These are phyloP conservation scores for Cosmopolites sordidus DNA, from an alignment of 2,888 invertebrate genomes.

Conservation along the genomic window DNA sequence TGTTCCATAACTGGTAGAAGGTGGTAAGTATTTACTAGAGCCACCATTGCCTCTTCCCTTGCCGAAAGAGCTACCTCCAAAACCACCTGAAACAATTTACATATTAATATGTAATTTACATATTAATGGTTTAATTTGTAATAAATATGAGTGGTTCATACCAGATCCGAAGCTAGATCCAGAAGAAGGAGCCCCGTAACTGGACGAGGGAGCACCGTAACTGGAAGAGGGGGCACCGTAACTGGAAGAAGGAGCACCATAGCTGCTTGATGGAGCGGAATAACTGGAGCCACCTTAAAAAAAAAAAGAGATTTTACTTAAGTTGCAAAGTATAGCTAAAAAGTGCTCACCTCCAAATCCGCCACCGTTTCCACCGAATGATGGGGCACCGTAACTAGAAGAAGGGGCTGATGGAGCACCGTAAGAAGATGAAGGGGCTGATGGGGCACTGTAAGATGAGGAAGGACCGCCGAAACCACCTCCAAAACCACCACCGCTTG, in stretches of 20 bases:
- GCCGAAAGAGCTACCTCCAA: conserved; percentile 25
- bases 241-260: conserved; percentile 18
- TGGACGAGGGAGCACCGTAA: conserved; percentile 45
- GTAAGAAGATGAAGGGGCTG: conserved; percentile 43
- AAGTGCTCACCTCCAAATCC: conserved; percentile 15
- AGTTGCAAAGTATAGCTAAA: too few species aligned
- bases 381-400: conserved; percentile 47
- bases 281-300: conserved; percentile 4
- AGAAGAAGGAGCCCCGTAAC: conserved; percentile 47
- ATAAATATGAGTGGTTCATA: background rate
- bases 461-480: conserved; percentile 39
- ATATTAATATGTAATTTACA: background rate
- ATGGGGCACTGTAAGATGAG: conserved; percentile 40
- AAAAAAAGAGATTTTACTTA: background rate
- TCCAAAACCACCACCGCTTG: conserved; percentile 41
- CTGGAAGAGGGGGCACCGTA: conserved; percentile 29
- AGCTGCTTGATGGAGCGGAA: conserved; percentile 26
- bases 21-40: conserved; percentile 34
- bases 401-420: conserved; percentile 44
- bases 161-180: background rate
- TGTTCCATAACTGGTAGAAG: conserved; percentile 41
- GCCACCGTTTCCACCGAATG: conserved; percentile 31
- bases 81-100: conserved; percentile 16
- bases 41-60: conserved; percentile 22
- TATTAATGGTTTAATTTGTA: conserved; percentile 5